Conservation (phyloP, 2,797 vertebrate species). For the Poeciliopsis gracilis region DNA sequence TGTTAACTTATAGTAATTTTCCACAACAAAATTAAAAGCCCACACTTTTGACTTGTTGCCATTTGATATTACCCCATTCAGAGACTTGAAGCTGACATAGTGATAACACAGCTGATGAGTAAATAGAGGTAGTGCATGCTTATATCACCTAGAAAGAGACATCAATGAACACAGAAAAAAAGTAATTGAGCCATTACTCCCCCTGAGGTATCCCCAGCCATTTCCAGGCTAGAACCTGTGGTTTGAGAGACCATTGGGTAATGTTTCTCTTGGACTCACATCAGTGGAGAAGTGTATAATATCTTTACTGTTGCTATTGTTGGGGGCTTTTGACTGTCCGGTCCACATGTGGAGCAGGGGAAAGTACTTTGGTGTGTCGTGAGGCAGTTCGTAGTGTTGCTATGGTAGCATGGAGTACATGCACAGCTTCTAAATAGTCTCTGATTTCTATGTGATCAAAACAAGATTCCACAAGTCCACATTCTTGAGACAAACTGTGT, state of each 20-base stretch:
- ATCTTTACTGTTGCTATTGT: not conserved
- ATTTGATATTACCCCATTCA: constrained; percentile 16
- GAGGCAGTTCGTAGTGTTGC: not conserved
- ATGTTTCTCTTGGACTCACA: not conserved
- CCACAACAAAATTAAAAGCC: no score
- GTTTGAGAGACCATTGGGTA: not conserved
- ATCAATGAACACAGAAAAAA: constrained; percentile 20
- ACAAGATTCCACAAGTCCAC: not conserved
- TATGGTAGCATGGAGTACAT: not conserved
- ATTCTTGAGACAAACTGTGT: not conserved
- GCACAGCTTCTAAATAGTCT: not conserved
- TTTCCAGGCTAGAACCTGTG: not conserved
- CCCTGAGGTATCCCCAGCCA: not conserved
- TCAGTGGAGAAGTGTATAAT: not conserved
- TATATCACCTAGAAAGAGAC: constrained; percentile 2
- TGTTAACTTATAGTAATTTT: no score
- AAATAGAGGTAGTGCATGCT: constrained; percentile 18
- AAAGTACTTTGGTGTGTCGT: not conserved
- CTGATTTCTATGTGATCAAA: not conserved
- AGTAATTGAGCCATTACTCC: not conserved
- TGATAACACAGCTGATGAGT: constrained; percentile 22
- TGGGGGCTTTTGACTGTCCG: not conserved
- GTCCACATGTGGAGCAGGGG: not conserved
- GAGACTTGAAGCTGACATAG: constrained; percentile 10
- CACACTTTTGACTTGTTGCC: not conserved